A percentile compares a stretch with the other conserved stretches of the same genome.
These are phyloP conservation scores for Struthidea cinerea DNA, from an alignment of 2,113 vertebrate species.

Conservation along the genomic window DNA sequence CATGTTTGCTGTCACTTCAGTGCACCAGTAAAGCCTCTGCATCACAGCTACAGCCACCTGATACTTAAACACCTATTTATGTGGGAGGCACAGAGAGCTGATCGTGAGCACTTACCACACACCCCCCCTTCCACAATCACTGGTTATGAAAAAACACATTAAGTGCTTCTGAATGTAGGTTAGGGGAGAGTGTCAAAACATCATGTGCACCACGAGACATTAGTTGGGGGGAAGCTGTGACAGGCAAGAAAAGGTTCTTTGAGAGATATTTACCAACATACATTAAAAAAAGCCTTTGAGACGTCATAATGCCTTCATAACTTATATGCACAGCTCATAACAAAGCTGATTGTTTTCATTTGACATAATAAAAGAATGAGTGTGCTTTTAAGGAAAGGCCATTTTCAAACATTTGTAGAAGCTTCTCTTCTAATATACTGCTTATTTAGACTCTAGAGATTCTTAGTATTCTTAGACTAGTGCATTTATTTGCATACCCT, in stretches of 20 bases:
- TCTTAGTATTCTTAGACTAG: neutral
- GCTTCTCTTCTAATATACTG: neutral
- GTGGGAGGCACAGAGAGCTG: neutral
- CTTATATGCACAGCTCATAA: neutral
- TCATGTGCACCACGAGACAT: neutral
- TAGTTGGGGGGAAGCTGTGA: neutral
- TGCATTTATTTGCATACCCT: neutral
- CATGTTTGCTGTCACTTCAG: neutral
- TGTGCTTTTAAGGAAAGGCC: neutral
- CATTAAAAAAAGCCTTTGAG: neutral
- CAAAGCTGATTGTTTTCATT: neutral
- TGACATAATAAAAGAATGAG: neutral
- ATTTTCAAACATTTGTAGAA: neutral
- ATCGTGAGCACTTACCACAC: neutral
- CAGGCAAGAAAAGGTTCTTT: neutral
- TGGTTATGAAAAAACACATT: neutral
- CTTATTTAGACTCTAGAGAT: neutral
- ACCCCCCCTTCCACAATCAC: neutral
- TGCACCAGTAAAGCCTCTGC: neutral
- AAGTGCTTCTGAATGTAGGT: neutral
- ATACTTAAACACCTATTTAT: neutral
- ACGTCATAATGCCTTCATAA: neutral
- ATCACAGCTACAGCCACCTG: neutral
- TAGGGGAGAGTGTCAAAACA: neutral
- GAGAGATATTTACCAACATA: neutral